Base-by-base conservation (phyloP, 2,888 invertebrate species). In the Leucozona laternaria region DNA sequence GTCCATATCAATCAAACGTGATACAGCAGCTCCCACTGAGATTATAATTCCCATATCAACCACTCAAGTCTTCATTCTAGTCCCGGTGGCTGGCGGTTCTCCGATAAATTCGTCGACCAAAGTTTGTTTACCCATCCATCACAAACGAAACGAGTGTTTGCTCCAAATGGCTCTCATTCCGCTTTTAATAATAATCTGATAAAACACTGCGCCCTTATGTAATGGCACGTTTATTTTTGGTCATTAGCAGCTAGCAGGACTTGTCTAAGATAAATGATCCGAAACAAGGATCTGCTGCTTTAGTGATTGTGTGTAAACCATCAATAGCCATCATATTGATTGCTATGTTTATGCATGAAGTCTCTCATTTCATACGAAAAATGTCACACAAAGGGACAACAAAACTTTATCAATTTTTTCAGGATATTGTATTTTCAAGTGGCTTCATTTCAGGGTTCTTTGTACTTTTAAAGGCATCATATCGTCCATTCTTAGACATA, bases 201-300 rank as follows among this genome's bases (percentile, higher is more conserved):
- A 55, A 66, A 64, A 64, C 62, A 62, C 62, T 20, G 71, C 64
- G 71, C 64, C 58, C 75, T 83, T 79, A 84, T 84, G 84, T 84
- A 76, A 79, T 79, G 79, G 79, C 84, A 84, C 76, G 84, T 79
- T 76, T 83, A 60, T 62, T n/a, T 79, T 76, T 79, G 79, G 40
- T 50, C 83, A 79, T 79, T 84, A 75, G 55, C 83, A 73, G 50
- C 75, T 83, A 71, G 45, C 83, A 75, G 50, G 71, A 58, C 58
- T 25, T 70, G 72, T 25, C 43, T 34, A 73, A 81, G 77, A 85
- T 85, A 80, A 81, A 62, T 62, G 43, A 28, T 43, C 62, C 62
- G 43, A 43, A 62, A 62, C 60, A 43, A 43, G 62, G 22, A 45
- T 28, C n/a, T 60, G 37, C 22, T 17, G 13, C 25, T 8, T 53